Evolutionary conservation across 30 jellyfish, hydroid and myxozoan species (phyloP).

Genomic region (Clytia hemisphaerica): DNA sequence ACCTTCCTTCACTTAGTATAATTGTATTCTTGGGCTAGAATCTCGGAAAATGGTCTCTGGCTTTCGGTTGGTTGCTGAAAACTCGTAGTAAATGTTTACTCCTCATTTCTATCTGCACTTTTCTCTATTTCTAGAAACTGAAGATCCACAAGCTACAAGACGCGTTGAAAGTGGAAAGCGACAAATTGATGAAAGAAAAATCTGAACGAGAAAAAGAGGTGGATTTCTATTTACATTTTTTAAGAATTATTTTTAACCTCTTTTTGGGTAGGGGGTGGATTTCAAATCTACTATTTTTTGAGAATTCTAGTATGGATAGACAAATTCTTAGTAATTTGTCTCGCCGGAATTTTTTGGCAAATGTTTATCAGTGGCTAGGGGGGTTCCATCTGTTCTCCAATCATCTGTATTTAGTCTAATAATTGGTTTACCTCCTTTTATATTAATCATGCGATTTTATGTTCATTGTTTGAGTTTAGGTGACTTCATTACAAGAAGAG

Average conservation of each 20-base stretch:
- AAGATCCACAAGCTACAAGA: slow-evolving; percentile 54
- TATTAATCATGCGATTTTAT: no score
- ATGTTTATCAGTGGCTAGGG: background rate
- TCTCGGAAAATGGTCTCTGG: no score
- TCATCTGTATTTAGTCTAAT: background rate
- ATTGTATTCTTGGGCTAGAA: background rate
- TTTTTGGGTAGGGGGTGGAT: background rate
- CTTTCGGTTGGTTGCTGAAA: no score
- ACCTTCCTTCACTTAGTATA: background rate
- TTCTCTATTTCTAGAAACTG: slow-evolving; percentile 48
- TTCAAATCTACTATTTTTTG: background rate
- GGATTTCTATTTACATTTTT: no score
- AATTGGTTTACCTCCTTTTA: background rate
- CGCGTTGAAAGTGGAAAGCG: slow-evolving; percentile 65
- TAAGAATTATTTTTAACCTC: no score
- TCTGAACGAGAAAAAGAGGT: slow-evolving; percentile 71
- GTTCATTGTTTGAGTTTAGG: no score
- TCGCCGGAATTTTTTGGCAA: background rate
- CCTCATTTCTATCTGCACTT: no score
- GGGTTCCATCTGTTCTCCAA: background rate
- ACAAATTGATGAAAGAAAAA: slow-evolving; percentile 56
- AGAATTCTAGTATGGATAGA: background rate
- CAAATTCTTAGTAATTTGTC: background rate
- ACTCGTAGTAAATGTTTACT: no score
- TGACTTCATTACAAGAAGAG: slow-evolving; percentile 47